Evolutionary conservation across 2,888 invertebrate species (phyloP).

Genomic region (Timandra comae): DNA sequence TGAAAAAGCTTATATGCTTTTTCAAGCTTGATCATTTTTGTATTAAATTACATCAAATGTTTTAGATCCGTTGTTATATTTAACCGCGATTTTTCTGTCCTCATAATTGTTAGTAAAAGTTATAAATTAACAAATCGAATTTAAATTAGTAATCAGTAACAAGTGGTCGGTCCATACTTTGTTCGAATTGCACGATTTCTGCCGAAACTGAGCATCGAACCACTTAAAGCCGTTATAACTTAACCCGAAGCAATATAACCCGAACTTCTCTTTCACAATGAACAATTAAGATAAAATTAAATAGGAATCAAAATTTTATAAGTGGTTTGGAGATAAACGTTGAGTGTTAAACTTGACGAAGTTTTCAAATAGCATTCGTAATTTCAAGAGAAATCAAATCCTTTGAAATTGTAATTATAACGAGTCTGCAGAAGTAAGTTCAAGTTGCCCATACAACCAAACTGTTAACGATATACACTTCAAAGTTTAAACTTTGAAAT

Average conservation of each 20-base stretch:
- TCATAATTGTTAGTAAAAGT: no score
- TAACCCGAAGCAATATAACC: conserved; percentile 49
- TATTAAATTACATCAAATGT: no score
- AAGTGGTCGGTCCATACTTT: not conserved
- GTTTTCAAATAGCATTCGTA: conserved; percentile 42
- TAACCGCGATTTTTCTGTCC: no score
- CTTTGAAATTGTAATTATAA: conserved; percentile 20
- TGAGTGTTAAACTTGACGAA: conserved; percentile 64
- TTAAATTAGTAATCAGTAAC: no score
- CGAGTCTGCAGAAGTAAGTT: conserved; percentile 6
- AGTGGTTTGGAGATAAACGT: conserved; percentile 67
- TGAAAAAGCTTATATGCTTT: no score
- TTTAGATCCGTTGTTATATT: no score
- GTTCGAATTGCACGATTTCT: not conserved
- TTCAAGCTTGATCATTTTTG: no score
- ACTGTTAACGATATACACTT: no score
- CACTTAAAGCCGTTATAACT: conserved; percentile 28
- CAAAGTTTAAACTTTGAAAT: no score
- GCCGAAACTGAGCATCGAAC: conserved; percentile 16
- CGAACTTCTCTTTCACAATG: conserved; percentile 60
- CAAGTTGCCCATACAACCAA: not conserved
- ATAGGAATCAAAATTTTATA: conserved; percentile 71
- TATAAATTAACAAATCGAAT: no score
- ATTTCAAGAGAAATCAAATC: conserved; percentile 22
- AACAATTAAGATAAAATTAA: conserved; percentile 71